Evolutionary conservation across 2,113 vertebrate genomes (phyloP).

Genomic region (Pachypanchax playfairii): DNA sequence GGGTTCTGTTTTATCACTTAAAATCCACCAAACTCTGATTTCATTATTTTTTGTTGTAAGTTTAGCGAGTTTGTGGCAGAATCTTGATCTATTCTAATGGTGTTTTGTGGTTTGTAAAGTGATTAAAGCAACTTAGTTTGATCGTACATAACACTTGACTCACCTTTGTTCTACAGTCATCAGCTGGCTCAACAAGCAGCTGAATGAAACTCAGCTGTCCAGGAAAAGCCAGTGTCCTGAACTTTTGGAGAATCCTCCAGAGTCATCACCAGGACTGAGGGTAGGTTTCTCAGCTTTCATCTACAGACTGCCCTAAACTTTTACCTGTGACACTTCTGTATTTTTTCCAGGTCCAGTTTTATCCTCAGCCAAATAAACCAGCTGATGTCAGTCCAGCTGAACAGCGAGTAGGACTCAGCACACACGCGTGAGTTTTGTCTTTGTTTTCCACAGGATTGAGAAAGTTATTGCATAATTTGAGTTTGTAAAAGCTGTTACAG

Average conservation of each 20-base stretch:
- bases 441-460: not conserved
- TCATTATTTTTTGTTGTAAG: too few species aligned
- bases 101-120: not conserved
- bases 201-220: slow-evolving; percentile 89
- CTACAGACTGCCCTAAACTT: too few species aligned
- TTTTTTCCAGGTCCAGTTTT: slow-evolving; percentile 83
- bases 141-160: not conserved
- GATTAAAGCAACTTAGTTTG: not conserved
- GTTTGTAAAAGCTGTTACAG: not conserved
- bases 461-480: not conserved
- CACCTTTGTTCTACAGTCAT: slow-evolving; percentile 82
- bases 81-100: not conserved
- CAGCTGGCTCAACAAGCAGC: slow-evolving; percentile 93
- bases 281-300: slow-evolving; percentile 34
- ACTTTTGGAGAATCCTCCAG: slow-evolving; percentile 59
- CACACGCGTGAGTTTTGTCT: too few species aligned
- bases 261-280: slow-evolving; percentile 58
- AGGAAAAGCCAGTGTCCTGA: slow-evolving; percentile 76
- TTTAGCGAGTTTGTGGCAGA: not conserved
- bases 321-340: not conserved
- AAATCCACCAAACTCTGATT: too few species aligned
- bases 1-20: too few species aligned
- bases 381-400: slow-evolving; percentile 50
- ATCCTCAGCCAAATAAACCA: slow-evolving; percentile 75
- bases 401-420: slow-evolving; percentile 15